These are phyloP conservation scores for Geothlypis trichas DNA, from an alignment of 2,113 vertebrate genomes.

Conservation along the genomic window DNA sequence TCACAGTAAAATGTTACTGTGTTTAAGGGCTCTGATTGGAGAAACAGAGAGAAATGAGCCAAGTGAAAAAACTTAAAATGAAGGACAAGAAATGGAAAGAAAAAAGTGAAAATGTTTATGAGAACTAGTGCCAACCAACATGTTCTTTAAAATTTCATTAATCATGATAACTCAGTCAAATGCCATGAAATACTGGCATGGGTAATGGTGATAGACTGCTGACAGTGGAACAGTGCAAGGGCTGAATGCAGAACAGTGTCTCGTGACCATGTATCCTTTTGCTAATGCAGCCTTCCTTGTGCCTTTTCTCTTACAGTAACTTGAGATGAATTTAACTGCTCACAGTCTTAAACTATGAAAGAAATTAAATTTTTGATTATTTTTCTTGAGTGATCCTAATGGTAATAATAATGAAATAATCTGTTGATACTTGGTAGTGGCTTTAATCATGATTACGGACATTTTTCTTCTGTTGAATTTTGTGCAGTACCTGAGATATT, in stretches of 20 bases:
- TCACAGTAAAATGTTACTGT: not conserved
- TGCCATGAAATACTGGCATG: not conserved
- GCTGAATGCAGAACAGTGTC: not conserved
- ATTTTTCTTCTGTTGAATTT: not conserved
- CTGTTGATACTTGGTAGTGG: not conserved
- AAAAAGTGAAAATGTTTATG: not conserved
- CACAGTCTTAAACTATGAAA: not conserved
- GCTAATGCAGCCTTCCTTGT: not conserved
- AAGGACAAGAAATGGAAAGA: not conserved
- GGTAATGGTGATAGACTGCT: not conserved
- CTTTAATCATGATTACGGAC: not conserved
- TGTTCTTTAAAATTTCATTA: not conserved
- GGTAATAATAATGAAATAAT: not conserved
- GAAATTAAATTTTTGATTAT: not conserved
- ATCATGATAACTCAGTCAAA: not conserved
- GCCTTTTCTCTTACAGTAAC: not conserved
- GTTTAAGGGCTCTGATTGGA: not conserved
- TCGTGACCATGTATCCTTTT: rapidly evolving
- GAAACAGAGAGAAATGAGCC: not conserved
- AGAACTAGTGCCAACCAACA: not conserved
- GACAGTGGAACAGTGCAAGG: not conserved
- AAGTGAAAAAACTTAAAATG: not conserved
- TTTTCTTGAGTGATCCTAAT: not conserved
- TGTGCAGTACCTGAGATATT: rapidly evolving
- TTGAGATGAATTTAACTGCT: not conserved